Evolutionary conservation across 2,113 vertebrate species (phyloP).

Genomic region (Mystacornis crossleyi): DNA sequence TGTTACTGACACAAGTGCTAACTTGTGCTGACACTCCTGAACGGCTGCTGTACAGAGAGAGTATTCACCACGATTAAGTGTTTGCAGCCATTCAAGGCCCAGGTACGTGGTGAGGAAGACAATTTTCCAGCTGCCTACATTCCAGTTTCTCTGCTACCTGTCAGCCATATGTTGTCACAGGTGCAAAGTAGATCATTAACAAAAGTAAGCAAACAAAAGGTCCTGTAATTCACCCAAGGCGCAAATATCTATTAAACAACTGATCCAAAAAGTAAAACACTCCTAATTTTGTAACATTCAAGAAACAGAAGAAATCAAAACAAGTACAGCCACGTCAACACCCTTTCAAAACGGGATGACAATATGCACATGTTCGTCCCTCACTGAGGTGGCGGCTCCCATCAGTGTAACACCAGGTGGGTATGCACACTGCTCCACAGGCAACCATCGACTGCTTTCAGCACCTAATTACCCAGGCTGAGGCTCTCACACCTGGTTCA

Average conservation of each 20-base stretch:
- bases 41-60: background rate
- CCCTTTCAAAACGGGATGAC: background rate
- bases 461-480: background rate
- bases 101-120: background rate
- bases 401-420: background rate
- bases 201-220: background rate
- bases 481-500: background rate
- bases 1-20: background rate
- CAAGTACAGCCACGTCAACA: background rate
- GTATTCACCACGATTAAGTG: background rate
- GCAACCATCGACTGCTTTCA: background rate
- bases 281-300: background rate
- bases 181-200: background rate
- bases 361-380: fast-evolving
- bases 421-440: background rate
- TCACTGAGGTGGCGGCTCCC: background rate
- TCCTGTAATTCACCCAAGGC: background rate
- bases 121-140: background rate
- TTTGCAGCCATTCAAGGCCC: background rate
- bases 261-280: background rate
- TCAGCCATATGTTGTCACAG: background rate
- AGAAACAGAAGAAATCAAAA: background rate
- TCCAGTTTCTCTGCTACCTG: background rate
- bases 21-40: background rate
- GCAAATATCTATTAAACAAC: background rate